Evolutionary conservation across 2,797 vertebrate genomes (phyloP), one percentile per base, ranked within the genome.

Genomic region (Halcyon chelicuti): DNA sequence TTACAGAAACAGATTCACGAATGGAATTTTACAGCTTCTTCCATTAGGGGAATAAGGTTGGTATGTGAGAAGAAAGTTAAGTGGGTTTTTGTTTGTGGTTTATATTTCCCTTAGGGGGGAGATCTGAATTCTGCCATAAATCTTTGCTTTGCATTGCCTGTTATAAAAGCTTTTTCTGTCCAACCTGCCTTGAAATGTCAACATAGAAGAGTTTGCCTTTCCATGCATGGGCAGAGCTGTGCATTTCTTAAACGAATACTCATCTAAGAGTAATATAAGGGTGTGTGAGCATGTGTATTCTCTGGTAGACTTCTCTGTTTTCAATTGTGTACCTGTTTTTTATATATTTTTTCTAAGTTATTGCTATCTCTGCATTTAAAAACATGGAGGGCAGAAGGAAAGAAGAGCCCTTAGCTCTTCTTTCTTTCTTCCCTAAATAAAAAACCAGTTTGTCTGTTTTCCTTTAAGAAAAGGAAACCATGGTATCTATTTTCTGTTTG

Each of bases 31-130:
- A 98, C 98, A 67, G 98, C 99, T 25, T 98, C 98, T 93, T 99
- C 99, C 88, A 99, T 99, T 96, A 99, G 99, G 97, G 99, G 99
- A 97, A 99, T 99, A 96, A 99, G 99, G 99, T 99, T 97, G 75
- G 98, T 97, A 57, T 68, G 25, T 65, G 61, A 94, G 79, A 96
- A 74, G 94, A 94, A 46, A 80, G 29, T 29, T 78, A 47, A 47
- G 25, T 94, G 66, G 51, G 1, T 4, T 33, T 49, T 86, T 19
- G 40, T 84, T 85, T n/a, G 9, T 33, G 9, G 52, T 93, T 65
- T 65, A 0, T 63, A 5, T 79, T 88, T 83, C 29, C 10, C 4
- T 49, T 47, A 21, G 65, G 52, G 80, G 28, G 22, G 11, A 77
- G 57, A 54, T 75, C 9, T 75, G 44, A 18, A 42, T 86, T 94